phyloP scores from a whole-genome alignment of 2,113 vertebrate genomes.

The Alces alces region DNA sequence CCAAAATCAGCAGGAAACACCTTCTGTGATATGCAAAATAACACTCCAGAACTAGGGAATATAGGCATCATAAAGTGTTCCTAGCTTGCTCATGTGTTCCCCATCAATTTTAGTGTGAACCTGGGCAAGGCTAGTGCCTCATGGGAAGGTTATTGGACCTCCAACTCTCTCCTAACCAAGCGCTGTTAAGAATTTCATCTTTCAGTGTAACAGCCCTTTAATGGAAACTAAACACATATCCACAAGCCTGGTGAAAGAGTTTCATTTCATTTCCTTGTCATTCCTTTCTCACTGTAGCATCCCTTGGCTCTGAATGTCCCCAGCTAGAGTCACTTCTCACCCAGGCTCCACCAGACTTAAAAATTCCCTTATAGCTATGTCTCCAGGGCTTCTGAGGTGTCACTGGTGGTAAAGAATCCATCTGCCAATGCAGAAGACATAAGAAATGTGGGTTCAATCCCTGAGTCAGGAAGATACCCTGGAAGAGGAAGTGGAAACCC shows the following conservation, averaged over 20 bases:
- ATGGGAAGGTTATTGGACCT: neutral
- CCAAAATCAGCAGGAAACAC: neutral
- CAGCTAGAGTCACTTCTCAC: neutral
- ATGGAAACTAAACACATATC: neutral
- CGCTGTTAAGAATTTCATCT: neutral
- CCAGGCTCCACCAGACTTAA: neutral
- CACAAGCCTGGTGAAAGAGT: neutral
- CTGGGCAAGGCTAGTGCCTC: neutral
- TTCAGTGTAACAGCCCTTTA: neutral
- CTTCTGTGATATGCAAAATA: neutral
- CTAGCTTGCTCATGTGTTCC: neutral
- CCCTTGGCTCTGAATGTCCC: neutral
- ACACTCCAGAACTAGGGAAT: neutral
- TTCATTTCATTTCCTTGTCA: neutral
- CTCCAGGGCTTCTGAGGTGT: neutral
- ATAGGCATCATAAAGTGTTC: neutral
- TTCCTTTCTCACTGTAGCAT: neutral
- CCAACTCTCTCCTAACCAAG: neutral
- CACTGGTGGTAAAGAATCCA: neutral
- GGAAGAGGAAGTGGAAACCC: neutral
- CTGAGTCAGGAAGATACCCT: neutral
- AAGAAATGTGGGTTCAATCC: neutral
- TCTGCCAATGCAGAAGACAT: neutral
- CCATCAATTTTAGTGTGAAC: neutral
- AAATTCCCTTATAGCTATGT: neutral